Conservation (phyloP, 2,113 vertebrate genomes). For the Fregata magnificens region DNA sequence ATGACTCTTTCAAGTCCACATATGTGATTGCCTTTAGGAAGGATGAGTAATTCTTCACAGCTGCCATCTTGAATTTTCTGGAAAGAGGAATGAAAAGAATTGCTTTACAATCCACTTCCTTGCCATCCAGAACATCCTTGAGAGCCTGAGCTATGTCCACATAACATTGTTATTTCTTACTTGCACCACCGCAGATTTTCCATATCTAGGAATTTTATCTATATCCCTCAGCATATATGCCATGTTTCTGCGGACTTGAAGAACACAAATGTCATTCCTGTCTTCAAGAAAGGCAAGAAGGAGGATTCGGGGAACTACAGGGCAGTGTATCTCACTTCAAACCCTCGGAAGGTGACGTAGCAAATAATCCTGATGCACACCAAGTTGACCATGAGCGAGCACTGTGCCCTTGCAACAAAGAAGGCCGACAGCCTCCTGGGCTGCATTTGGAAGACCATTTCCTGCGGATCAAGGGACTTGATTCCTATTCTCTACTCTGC, state of each 20-base stretch:
- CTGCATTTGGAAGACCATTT: neutral
- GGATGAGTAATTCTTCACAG: neutral
- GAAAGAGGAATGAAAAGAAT: neutral
- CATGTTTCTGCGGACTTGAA: neutral
- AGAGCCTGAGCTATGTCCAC: neutral
- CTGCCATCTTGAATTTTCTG: neutral
- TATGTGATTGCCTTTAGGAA: neutral
- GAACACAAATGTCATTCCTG: neutral
- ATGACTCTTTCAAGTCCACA: neutral
- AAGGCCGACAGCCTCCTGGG: neutral
- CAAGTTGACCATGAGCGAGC: neutral
- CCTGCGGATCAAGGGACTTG: neutral
- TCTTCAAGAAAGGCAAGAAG: neutral
- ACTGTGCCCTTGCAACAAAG: neutral
- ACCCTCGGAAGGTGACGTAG: neutral
- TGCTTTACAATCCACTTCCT: neutral
- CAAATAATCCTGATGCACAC: neutral
- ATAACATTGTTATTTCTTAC: neutral
- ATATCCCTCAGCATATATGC: neutral
- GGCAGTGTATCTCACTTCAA: neutral
- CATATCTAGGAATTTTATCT: neutral
- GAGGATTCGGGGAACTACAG: neutral
- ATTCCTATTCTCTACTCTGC: neutral
- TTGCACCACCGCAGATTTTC: neutral
- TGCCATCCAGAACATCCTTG: neutral